Conservation (phyloP, 2,888 invertebrate genomes). For the Ormyrus rosae region DNA sequence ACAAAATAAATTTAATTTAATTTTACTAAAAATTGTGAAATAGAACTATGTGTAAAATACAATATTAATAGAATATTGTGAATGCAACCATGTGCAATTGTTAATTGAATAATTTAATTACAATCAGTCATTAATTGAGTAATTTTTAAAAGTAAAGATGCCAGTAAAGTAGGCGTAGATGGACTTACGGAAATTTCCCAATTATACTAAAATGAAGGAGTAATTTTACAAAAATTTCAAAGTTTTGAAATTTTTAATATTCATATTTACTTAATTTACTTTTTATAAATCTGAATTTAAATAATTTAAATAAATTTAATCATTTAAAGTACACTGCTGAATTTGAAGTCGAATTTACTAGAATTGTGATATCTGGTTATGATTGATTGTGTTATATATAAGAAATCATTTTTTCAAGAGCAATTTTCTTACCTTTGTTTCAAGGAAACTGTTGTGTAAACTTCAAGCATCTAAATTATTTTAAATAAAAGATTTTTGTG, state of each 20-base stretch:
- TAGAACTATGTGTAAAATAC: slow-evolving; percentile 8
- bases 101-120: neutral
- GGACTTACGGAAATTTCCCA: neutral
- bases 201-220: neutral
- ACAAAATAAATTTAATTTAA: slow-evolving; percentile 17
- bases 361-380: slow-evolving; percentile 59
- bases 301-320: neutral
- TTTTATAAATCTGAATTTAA: neutral
- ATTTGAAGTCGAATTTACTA: slow-evolving; percentile 53
- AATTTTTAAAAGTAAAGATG: slow-evolving; percentile 13
- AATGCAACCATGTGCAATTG: neutral
- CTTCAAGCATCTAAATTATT: too few relatives aligned
- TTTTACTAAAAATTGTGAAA: neutral
- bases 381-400: slow-evolving; percentile 45
- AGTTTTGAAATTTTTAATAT: slow-evolving; percentile 12
- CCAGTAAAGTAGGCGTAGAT: slow-evolving; percentile 6
- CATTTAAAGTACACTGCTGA: slow-evolving; percentile 60
- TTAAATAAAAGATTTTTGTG: too few relatives aligned
- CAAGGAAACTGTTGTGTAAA: too few relatives aligned
- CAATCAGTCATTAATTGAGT: slow-evolving; percentile 7
- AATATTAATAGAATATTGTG: neutral
- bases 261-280: slow-evolving; percentile 12
- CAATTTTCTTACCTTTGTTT: slow-evolving; percentile 21
- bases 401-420: slow-evolving; percentile 38
- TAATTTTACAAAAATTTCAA: slow-evolving; percentile 12